A percentile compares a stretch with the other conserved stretches of the same genome.
Evolutionary conservation across 1,140 invertebrate genomes (phyloP).

Genomic region (Tetragnatha versicolor): DNA sequence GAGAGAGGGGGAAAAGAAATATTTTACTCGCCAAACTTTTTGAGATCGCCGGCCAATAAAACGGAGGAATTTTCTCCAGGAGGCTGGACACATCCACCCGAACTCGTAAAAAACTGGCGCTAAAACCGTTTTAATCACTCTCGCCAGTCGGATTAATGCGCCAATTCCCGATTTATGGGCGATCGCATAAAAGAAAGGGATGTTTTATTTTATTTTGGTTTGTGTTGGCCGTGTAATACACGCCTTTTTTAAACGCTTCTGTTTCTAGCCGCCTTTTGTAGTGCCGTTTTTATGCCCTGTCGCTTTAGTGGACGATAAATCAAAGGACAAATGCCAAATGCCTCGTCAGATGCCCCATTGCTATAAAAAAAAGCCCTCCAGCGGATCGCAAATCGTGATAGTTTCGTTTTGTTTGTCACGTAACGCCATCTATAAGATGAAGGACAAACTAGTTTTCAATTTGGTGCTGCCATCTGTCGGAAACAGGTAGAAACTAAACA

Average conservation of each 20-base stretch:
- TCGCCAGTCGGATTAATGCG: constrained; percentile 24
- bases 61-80: too few relatives aligned
- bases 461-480: too few relatives aligned
- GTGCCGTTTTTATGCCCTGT: constrained; percentile 13
- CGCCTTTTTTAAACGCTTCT: constrained; percentile 30
- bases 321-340: constrained; percentile 38
- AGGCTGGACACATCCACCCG: background rate
- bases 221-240: background rate
- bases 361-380: too few relatives aligned
- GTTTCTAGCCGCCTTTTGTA: constrained; percentile 11
- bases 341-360: too few relatives aligned
- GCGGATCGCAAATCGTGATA: too few relatives aligned
- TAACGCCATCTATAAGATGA: too few relatives aligned
- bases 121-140: constrained; percentile 34
- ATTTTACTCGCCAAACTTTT: too few relatives aligned
- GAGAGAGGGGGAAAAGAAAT: too few relatives aligned
- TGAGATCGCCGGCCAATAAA: too few relatives aligned
- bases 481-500: too few relatives aligned
- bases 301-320: constrained; percentile 29
- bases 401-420: background rate
- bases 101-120: background rate
- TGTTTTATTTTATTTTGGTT: too few relatives aligned
- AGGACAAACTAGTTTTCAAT: too few relatives aligned
- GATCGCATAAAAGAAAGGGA: constrained; percentile 12
- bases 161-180: constrained; percentile 30